phyloP scores from a whole-genome alignment of 1,140 invertebrate genomes.

The Artemia franciscana region DNA sequence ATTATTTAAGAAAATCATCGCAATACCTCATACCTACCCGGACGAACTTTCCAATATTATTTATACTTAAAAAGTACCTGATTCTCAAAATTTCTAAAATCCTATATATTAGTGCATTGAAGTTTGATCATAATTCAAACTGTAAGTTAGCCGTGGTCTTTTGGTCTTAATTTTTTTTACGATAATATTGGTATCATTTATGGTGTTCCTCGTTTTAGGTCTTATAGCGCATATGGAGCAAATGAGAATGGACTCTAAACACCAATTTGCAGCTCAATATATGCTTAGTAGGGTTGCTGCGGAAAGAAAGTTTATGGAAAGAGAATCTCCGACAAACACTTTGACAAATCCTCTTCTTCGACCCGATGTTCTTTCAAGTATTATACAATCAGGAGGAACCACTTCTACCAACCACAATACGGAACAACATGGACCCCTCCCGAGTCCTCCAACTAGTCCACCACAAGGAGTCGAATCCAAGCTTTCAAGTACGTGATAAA shows the following conservation, averaged over 20 bases:
- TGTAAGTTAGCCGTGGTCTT: not conserved
- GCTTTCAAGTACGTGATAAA: no score
- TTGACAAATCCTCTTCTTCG: not conserved
- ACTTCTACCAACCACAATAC: not conserved
- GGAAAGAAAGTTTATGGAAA: conserved; percentile 58
- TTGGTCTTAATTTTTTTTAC: not conserved
- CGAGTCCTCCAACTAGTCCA: not conserved
- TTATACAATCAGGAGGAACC: not conserved
- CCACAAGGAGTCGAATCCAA: no score
- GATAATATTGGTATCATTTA: not conserved
- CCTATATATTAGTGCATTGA: no score
- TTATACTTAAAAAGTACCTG: no score
- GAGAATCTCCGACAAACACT: conserved; percentile 28
- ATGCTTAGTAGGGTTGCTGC: conserved; percentile 69
- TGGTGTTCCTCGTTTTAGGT: conserved; percentile 28
- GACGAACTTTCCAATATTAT: no score
- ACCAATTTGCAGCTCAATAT: conserved; percentile 82
- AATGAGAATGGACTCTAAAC: conserved; percentile 87
- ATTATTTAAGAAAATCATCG: no score
- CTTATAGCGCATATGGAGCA: conserved; percentile 81
- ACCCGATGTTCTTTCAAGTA: not conserved
- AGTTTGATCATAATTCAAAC: no score
- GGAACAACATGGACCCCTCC: not conserved
- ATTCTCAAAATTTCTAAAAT: no score
- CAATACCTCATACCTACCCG: no score